phyloP scores from a whole-genome alignment of 2,888 invertebrate species.

The Mesoligia furuncula region DNA sequence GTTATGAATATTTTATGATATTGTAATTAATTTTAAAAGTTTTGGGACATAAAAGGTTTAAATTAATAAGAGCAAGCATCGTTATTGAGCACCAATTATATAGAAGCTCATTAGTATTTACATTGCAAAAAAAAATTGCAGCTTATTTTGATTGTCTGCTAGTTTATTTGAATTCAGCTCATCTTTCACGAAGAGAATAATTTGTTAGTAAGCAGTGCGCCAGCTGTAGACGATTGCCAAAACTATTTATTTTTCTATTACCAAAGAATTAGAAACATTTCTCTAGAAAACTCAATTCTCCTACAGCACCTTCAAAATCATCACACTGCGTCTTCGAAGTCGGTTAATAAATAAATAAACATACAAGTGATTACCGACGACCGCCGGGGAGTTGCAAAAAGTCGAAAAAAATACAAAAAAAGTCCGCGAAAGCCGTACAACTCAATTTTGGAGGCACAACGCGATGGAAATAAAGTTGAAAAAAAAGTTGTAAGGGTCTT shows the following conservation, averaged over 20 bases:
- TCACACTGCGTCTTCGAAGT: conserved; percentile 61
- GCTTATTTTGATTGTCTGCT: not conserved
- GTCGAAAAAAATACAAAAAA: conserved; percentile 73
- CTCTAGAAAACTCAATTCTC: not conserved
- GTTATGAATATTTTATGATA: no score
- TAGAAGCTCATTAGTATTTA: no score
- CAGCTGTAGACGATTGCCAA: not conserved
- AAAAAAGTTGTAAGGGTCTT: conserved; percentile 79
- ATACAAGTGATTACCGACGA: conserved; percentile 85
- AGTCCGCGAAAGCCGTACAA: conserved; percentile 85
- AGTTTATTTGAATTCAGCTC: not conserved
- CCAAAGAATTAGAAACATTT: not conserved
- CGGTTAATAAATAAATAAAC: conserved; percentile 87
- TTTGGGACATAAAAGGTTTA: no score
- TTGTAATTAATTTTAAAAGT: no score
- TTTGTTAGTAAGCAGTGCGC: not conserved
- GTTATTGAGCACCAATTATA: no score
- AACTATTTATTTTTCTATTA: not conserved
- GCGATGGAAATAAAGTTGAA: conserved; percentile 84
- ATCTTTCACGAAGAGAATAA: not conserved
- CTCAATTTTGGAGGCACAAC: conserved; percentile 89
- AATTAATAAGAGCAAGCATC: no score
- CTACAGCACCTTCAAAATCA: conserved; percentile 32
- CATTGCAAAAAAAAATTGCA: no score
- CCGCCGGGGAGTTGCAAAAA: conserved; percentile 86